Evolutionary conservation across 2,888 invertebrate species (phyloP).

Genomic region (Hydrotaea diabolus): DNA sequence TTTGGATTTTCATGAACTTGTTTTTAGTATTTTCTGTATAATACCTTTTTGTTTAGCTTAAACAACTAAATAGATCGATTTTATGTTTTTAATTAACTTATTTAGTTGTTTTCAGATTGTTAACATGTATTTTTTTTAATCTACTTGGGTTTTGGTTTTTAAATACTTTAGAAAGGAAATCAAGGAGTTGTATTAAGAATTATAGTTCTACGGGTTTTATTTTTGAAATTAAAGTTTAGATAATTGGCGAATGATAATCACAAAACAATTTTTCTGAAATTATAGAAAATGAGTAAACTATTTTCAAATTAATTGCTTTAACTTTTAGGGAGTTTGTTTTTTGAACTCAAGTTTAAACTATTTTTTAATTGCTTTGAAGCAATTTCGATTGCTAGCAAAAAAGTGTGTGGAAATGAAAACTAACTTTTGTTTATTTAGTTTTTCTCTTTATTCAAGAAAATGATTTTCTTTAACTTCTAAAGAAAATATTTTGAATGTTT

Average conservation of each 20-base stretch:
- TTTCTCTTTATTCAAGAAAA: slow-evolving; percentile 40
- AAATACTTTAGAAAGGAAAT: slow-evolving; percentile 29
- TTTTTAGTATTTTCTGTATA: slow-evolving; percentile 31
- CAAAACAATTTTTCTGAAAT: background rate
- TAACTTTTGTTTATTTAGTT: slow-evolving; percentile 24
- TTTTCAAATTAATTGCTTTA: slow-evolving; percentile 27
- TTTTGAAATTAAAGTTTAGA: background rate
- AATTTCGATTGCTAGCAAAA: background rate
- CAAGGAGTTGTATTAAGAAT: background rate
- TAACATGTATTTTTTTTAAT: slow-evolving; percentile 34
- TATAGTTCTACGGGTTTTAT: background rate
- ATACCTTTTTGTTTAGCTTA: slow-evolving; percentile 61
- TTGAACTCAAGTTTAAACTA: too few relatives aligned
- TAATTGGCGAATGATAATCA: too few relatives aligned
- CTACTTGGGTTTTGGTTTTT: slow-evolving; percentile 29
- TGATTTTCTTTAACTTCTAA: slow-evolving; percentile 37
- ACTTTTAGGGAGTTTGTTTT: too few relatives aligned
- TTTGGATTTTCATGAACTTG: slow-evolving; percentile 29
- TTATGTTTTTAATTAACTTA: slow-evolving; percentile 19
- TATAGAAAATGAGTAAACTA: background rate
- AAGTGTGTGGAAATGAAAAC: slow-evolving; percentile 29
- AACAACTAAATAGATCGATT: slow-evolving; percentile 45
- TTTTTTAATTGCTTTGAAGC: slow-evolving; percentile 29
- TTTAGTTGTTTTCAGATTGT: slow-evolving; percentile 31
- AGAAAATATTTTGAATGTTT: slow-evolving; percentile 52